Evolutionary conservation across 2,888 invertebrate genomes (phyloP).

Genomic region (Cataglyphis livida): DNA sequence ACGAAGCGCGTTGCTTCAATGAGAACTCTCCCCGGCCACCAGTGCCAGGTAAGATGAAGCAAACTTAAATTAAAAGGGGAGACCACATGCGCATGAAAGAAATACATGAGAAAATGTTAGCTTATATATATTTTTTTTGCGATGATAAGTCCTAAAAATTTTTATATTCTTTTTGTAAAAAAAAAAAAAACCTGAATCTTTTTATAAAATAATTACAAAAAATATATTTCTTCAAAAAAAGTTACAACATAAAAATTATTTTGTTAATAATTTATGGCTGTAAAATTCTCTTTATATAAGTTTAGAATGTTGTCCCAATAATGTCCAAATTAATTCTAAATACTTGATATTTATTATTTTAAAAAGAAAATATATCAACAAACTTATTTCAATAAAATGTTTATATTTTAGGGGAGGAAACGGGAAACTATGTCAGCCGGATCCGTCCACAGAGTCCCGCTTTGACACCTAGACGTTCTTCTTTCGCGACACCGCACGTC

Average conservation of each 20-base stretch:
- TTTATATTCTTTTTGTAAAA: not conserved
- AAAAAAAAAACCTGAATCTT: conserved; percentile 2
- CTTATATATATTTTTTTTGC: not conserved
- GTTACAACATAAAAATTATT: not conserved
- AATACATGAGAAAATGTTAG: not conserved
- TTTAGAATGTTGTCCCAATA: not conserved
- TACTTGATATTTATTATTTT: not conserved
- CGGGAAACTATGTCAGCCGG: conserved; percentile 82
- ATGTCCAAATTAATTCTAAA: not conserved
- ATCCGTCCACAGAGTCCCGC: conserved; percentile 84
- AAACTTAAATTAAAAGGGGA: not conserved
- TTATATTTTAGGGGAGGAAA: conserved; percentile 82
- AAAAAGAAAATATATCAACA: not conserved
- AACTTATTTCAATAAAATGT: not conserved
- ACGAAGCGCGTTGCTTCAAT: conserved; percentile 85
- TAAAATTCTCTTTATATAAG: too few species aligned
- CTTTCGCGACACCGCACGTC: conserved; percentile 79
- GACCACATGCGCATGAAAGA: not conserved
- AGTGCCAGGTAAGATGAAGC: conserved; percentile 89
- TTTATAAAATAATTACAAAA: not conserved
- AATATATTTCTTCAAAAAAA: not conserved
- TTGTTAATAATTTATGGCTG: not conserved
- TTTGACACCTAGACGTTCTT: conserved; percentile 85
- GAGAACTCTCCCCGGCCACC: conserved; percentile 94
- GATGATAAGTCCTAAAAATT: not conserved